Evolutionary conservation across 2,888 invertebrate species (phyloP).

Genomic region (Psylliodes chrysocephalus): DNA sequence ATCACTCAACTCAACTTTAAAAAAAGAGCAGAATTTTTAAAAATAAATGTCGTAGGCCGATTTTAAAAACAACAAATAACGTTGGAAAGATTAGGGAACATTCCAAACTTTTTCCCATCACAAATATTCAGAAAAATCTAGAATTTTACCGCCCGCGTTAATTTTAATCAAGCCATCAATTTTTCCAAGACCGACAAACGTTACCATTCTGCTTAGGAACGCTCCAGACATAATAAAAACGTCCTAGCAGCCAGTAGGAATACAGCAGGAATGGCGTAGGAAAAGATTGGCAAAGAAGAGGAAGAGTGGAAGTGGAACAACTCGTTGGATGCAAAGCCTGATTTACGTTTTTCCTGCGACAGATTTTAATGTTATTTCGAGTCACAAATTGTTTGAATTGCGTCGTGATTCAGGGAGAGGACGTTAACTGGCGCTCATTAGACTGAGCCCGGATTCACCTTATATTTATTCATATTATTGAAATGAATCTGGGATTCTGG

Average conservation of each 20-base stretch:
- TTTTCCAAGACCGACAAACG: background rate
- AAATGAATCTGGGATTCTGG: slow-evolving; percentile 58
- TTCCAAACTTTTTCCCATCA: too few relatives aligned
- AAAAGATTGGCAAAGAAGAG: slow-evolving; percentile 9
- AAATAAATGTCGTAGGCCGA: too few relatives aligned
- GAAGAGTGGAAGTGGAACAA: slow-evolving; percentile 48
- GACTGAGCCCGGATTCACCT: slow-evolving; percentile 62
- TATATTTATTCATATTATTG: slow-evolving; percentile 67
- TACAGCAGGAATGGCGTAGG: background rate
- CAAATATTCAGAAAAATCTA: too few relatives aligned
- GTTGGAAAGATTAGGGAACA: too few relatives aligned
- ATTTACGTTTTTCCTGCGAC: slow-evolving; percentile 66
- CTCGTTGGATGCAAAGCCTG: slow-evolving; percentile 63
- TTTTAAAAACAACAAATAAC: too few relatives aligned
- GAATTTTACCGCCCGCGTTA: too few relatives aligned
- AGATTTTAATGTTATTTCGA: slow-evolving; percentile 68
- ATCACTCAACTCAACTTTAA: too few relatives aligned
- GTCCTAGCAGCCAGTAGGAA: background rate
- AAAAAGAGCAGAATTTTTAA: too few relatives aligned
- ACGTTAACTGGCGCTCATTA: slow-evolving; percentile 67
- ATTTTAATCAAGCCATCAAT: background rate
- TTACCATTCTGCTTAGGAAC: background rate
- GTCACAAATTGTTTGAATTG: slow-evolving; percentile 69
- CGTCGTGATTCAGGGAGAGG: slow-evolving; percentile 66
- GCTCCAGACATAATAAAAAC: slow-evolving; percentile 8